Evolutionary conservation across 2,888 invertebrate species (phyloP), one percentile per base, ranked within the genome.

Genomic region (Rhamphomyia laevipes): DNA sequence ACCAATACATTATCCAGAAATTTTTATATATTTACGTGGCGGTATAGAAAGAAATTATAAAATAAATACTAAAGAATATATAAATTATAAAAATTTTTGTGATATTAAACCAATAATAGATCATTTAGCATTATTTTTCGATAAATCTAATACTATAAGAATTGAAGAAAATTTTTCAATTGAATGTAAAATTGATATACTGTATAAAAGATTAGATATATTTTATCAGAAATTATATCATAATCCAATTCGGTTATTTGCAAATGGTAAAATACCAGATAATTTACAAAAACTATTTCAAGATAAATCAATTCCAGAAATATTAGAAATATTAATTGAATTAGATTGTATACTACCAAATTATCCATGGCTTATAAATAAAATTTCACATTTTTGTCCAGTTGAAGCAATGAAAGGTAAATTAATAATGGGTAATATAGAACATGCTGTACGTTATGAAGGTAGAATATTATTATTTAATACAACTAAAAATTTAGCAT

Each of bases 301-400:
- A 2, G 64, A 68, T 18, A 66, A 47, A 13, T 21, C 12, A 2
- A 23, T 16, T 13, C n/a, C 44, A 11, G 35, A 70, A 47, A 58
- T 58, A n/a, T 71, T 68, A 35, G 57, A 60, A 40, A 53, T 60
- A 38, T 57, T 73, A 16, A 51, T 57, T 21, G 59, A 54, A 18
- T 59, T 55, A 50, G 59, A 63, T 12, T 61, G 61, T 1, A 58
- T 68, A 15, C 63, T 63, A 17, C 54, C 60, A 0, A 57, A 58
- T 52, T 74, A 67, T 54, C 66, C 66, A 51, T 75, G 73, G 73
- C 60, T 60, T 43, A 61, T 77, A 54, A 81, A 81, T 4, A 69
- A 73, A 43, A 82, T 81, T 80, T 71, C 66, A 37, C 74, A 71
- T 46, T 67, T 74, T 56, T 84, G 84, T 60, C 83, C 84, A 6